Evolutionary conservation across 2,888 invertebrate species (phyloP), one percentile per base, ranked within the genome.

Genomic region (Neria commutata): DNA sequence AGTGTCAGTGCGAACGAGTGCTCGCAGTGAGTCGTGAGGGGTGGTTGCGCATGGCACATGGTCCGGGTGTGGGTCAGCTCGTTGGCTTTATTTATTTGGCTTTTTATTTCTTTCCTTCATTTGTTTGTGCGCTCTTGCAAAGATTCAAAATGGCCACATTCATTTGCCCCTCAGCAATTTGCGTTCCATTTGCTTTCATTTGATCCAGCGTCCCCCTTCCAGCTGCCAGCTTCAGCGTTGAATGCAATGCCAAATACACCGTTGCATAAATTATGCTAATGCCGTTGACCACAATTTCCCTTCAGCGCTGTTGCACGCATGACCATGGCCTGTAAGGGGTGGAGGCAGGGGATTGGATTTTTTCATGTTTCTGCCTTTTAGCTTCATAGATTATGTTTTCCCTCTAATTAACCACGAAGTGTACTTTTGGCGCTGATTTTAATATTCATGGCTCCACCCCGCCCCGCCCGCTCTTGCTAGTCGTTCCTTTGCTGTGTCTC

Each of bases 211-310:
- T 6, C 11, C 11, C 11, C 6, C 29, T 8, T 29, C 11, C 11
- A 8, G 29, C 29, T 29, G 29, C 29, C 11, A 11, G 6, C 29
- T 29, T 29, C 11, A 29, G 11, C 29, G 29, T 11, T n/a, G 29
- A 29, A 29, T 11, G 29, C 6, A 29, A 29, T 8, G 11, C 6
- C 6, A 8, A 8, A 11, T 29, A 8, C 29, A 8, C 11, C 11
- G 6, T 29, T 29, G 29, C 29, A 29, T 29, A 51, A 51, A 51
- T 56, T 56, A 51, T 50, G 33, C 45, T 46, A 51, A 51, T 23
- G 51, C 46, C 46, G 33, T 34, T 56, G 56, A 51, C 56, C 56
- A 51, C 46, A 51, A 50, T 50, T 56, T 34, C 24, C 42, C 51
- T 34, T 33, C 46, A 34, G 51, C 45, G 23, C 17, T 42, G 45